Conservation (phyloP, 2,113 vertebrate species). For the Heliornis fulica region DNA sequence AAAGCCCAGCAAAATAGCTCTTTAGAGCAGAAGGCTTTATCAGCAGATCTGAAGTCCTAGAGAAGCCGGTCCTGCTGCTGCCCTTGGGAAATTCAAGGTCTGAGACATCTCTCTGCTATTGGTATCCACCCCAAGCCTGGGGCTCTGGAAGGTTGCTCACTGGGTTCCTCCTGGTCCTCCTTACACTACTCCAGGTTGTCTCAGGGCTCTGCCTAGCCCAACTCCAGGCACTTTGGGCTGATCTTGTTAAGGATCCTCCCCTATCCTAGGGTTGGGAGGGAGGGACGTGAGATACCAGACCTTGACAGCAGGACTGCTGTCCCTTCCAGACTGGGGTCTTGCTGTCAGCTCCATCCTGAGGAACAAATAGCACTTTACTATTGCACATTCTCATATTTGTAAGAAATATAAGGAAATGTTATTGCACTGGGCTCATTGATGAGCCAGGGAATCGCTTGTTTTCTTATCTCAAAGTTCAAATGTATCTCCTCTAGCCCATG, state of each 20-base stretch:
- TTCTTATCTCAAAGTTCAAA: slow-evolving; percentile 3
- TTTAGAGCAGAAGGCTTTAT: neutral
- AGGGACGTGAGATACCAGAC: neutral
- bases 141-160: neutral
- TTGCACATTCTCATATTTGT: neutral
- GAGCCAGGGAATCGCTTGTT: neutral
- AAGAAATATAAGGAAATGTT: neutral
- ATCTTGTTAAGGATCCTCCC: neutral
- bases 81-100: neutral
- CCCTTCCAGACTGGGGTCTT: neutral
- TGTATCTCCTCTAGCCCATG: neutral
- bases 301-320: neutral
- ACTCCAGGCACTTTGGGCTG: neutral
- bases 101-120: neutral
- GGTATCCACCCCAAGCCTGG: neutral
- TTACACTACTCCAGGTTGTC: neutral
- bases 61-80: neutral
- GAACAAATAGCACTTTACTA: neutral
- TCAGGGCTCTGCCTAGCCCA: neutral
- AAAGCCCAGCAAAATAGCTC: neutral
- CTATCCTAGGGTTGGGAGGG: fast-evolving
- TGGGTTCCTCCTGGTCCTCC: neutral
- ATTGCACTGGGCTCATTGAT: neutral
- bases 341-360: neutral
- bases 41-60: neutral